These are phyloP conservation scores for Illadopsis cleaveri DNA, from an alignment of 2,113 vertebrate species.

Conservation along the genomic window DNA sequence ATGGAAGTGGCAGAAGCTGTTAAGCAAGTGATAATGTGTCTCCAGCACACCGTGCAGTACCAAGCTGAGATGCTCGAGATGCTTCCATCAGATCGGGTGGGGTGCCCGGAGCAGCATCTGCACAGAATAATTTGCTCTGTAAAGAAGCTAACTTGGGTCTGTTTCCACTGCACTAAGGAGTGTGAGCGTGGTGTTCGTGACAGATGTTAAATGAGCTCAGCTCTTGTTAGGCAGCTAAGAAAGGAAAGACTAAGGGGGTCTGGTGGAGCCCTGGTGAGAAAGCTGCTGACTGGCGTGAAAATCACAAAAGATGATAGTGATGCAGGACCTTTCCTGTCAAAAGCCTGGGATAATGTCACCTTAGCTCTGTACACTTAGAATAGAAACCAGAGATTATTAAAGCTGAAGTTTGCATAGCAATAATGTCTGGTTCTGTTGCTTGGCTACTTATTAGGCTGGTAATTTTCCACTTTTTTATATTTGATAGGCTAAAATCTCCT, in stretches of 20 bases:
- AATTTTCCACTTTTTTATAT: neutral
- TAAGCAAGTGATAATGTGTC: neutral
- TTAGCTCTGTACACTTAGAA: neutral
- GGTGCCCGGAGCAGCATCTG: neutral
- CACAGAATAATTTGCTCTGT: neutral
- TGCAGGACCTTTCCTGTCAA: neutral
- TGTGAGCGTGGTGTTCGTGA: neutral
- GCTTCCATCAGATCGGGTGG: neutral
- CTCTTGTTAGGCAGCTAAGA: neutral
- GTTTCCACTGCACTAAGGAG: neutral
- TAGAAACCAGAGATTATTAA: neutral
- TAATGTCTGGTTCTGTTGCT: conserved; percentile 9
- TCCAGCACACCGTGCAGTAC: neutral
- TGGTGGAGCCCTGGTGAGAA: neutral
- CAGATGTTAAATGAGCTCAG: conserved; percentile 29
- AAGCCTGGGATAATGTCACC: neutral
- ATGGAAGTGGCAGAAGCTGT: neutral
- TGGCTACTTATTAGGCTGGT: conserved; percentile 10
- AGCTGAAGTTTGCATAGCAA: neutral
- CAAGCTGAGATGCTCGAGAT: neutral
- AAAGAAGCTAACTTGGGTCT: neutral
- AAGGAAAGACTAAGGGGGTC: neutral
- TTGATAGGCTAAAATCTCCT: neutral
- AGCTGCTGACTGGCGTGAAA: neutral
- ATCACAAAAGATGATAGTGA: neutral